Base-by-base conservation (phyloP, 2,888 invertebrate species). In the Adela reaumurella region DNA sequence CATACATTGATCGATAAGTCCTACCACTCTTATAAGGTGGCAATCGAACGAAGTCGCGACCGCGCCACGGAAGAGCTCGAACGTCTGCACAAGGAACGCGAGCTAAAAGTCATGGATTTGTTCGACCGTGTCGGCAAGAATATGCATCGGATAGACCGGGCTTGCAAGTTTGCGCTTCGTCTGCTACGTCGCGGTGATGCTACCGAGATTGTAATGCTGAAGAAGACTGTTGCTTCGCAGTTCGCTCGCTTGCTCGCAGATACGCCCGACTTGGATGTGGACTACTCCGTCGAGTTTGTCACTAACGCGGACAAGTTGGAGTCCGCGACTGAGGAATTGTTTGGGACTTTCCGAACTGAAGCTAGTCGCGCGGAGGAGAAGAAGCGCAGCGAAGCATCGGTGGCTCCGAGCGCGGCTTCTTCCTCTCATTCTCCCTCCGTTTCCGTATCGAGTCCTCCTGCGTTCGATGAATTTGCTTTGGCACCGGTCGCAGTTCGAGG, bases 81-180 rank as follows among this genome's bases (percentile, higher is more conserved):
- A 58, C 83, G 83, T 54, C 68, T 92, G 53, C 94, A 96, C 67
- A 89, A 89, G 51, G 88, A 90, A 61, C 85, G 93, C 52, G 94
- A 94, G 68, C 80, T 95, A 41, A 88, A 90, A 67, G 88, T 95
- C 29, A 95, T 95, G 94, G 94, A 94, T 63, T 81, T 90, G 53
- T 87, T 89, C 62, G 89, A 91, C 62, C 86, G 86, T 52, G 85
- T 94, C 49, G 93, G 91, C 59, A 92, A 92, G 63, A 89, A 89
- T 3, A 87, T 90, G 53, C 90, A 89, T 54, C 88, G 90, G 59
- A 87, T 95, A 53, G 91, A 93, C 61, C 90, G 92, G 62, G 94
- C 94, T 10, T 90, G 90, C 62, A 88, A 88, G 59, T 96, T 94
- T 64, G 88, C 94, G 0, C 83, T 87, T 16, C 85, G 91, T 56